A percentile compares a stretch with the other conserved stretches of the same genome.
These are phyloP conservation scores for Hycleus phaleratus DNA, from an alignment of 1,140 invertebrate genomes.

Conservation along the genomic window DNA sequence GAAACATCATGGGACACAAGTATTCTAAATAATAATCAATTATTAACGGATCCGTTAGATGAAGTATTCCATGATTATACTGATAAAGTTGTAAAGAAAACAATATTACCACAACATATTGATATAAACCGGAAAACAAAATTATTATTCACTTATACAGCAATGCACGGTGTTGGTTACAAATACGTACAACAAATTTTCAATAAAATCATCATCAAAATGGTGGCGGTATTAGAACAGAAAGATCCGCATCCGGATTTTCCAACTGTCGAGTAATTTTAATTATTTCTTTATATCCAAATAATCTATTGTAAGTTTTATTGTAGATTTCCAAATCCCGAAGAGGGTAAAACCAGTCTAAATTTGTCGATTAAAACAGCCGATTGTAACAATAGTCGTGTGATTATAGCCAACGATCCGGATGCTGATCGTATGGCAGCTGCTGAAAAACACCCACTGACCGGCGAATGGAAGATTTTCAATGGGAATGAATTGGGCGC, in stretches of 20 bases:
- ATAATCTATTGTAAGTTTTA: not conserved
- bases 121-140: slow-evolving; percentile 53
- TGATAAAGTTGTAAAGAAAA: slow-evolving; percentile 44
- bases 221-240: slow-evolving; percentile 77
- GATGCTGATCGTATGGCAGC: slow-evolving; percentile 95
- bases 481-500: slow-evolving; percentile 94
- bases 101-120: slow-evolving; percentile 45
- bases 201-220: slow-evolving; percentile 64
- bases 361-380: slow-evolving; percentile 81
- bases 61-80: slow-evolving; percentile 62
- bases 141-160: slow-evolving; percentile 80
- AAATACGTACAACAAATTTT: slow-evolving; percentile 72
- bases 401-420: slow-evolving; percentile 97
- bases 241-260: slow-evolving; percentile 92
- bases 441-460: slow-evolving; percentile 65
- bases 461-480: slow-evolving; percentile 83
- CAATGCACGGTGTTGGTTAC: slow-evolving; percentile 97
- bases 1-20: slow-evolving; percentile 58
- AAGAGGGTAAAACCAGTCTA: slow-evolving; percentile 88
- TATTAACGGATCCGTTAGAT: slow-evolving; percentile 50
- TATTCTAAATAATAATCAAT: slow-evolving; percentile 37
- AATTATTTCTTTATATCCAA: slow-evolving; percentile 1
- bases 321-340: slow-evolving; percentile 90
- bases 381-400: slow-evolving; percentile 53
- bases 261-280: slow-evolving; percentile 69